phyloP scores from a whole-genome alignment of 2,113 vertebrate genomes.

The Callorhinus ursinus region DNA sequence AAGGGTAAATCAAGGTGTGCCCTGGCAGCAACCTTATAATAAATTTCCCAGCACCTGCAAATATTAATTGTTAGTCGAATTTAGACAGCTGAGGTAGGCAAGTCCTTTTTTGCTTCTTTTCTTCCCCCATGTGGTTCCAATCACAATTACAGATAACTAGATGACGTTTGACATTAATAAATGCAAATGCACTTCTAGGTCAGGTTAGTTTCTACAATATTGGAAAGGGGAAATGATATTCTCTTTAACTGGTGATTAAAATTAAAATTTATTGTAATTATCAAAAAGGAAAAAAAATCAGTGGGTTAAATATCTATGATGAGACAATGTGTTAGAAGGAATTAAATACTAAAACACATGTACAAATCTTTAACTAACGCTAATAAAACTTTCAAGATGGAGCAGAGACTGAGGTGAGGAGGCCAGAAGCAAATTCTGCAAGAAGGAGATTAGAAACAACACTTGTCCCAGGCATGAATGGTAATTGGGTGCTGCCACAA shows the following conservation, averaged over 20 bases:
- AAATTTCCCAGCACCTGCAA: conserved; percentile 67
- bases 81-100: conserved; percentile 69
- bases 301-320: not conserved
- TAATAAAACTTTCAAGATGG: not conserved
- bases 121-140: not conserved
- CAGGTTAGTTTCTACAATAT: not conserved
- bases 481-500: not conserved
- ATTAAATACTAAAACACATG: not conserved
- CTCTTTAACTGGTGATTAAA: conserved; percentile 43
- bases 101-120: not conserved
- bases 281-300: conserved; percentile 41
- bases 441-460: not conserved
- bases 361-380: not conserved
- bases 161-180: conserved; percentile 61
- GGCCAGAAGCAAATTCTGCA: not conserved
- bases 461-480: not conserved
- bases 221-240: not conserved
- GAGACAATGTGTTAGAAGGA: not conserved
- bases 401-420: not conserved
- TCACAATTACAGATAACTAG: conserved; percentile 37
- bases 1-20: conserved; percentile 65
- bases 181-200: conserved; percentile 48
- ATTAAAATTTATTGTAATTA: conserved; percentile 54
- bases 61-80: conserved; percentile 65
- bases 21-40: conserved; percentile 21